These are phyloP conservation scores for Arnoldichthys spilopterus DNA, from an alignment of 2,797 vertebrate species.

Conservation along the genomic window DNA sequence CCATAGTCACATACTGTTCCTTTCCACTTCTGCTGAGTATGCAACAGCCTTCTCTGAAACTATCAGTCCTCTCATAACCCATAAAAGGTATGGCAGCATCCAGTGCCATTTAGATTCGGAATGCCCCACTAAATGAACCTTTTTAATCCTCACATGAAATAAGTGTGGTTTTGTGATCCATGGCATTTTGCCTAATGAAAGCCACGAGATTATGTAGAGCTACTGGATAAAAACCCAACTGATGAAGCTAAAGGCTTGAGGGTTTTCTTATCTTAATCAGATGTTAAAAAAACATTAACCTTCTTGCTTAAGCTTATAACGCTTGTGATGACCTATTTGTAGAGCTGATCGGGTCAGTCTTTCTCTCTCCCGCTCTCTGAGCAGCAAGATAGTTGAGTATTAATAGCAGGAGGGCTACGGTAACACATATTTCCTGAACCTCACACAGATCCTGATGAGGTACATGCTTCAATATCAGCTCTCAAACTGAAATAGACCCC, in stretches of 20 bases:
- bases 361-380: background rate
- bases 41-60: background rate
- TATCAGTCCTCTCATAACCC: background rate
- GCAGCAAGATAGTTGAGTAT: constrained; percentile 51
- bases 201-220: constrained; percentile 7
- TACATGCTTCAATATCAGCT: constrained; percentile 25
- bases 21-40: background rate
- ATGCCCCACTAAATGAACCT: background rate
- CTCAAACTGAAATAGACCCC: constrained; percentile 9
- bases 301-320: constrained; percentile 45
- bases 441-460: constrained; percentile 14
- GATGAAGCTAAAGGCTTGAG: constrained; percentile 11
- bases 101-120: background rate
- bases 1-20: background rate
- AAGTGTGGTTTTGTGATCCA: background rate
- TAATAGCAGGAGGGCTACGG: constrained; percentile 58
- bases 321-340: constrained; percentile 45
- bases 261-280: constrained; percentile 25
- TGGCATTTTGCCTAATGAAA: constrained; percentile 22
- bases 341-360: constrained; percentile 33
- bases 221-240: constrained; percentile 18
- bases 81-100: background rate
- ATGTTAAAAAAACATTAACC: constrained; percentile 41
- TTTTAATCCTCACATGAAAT: background rate
- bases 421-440: constrained; percentile 58